These are phyloP conservation scores for Crypturellus undulatus DNA, from an alignment of 2,113 vertebrate genomes.

Conservation along the genomic window DNA sequence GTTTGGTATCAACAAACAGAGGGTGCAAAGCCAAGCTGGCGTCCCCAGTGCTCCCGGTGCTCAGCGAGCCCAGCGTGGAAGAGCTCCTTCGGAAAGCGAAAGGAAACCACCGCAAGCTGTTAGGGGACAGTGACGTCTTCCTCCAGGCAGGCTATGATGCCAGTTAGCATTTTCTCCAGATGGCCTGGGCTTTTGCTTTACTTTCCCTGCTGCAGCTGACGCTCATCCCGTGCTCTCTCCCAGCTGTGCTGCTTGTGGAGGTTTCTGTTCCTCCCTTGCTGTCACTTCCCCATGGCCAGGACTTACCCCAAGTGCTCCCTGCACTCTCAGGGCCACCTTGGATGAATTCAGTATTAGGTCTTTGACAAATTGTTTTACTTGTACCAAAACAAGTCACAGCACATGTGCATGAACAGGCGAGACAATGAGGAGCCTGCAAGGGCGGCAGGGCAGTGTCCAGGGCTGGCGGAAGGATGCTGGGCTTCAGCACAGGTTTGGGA, in stretches of 20 bases:
- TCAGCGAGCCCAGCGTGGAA: not conserved
- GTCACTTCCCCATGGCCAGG: not conserved
- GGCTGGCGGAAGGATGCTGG: not conserved
- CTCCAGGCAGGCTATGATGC: not conserved
- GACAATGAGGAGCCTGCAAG: not conserved
- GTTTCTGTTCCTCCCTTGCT: not conserved
- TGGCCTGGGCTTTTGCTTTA: not conserved
- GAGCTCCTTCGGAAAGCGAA: not conserved
- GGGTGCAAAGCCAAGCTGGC: not conserved
- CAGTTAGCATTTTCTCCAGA: not conserved
- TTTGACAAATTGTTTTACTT: not conserved
- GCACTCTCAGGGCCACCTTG: not conserved
- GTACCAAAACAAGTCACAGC: not conserved
- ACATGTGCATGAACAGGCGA: fast-evolving
- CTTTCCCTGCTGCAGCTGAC: not conserved
- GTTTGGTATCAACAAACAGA: not conserved
- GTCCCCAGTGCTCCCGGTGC: not conserved
- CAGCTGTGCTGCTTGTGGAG: not conserved
- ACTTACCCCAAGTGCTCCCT: not conserved
- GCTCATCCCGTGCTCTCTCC: not conserved
- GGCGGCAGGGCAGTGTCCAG: not conserved
- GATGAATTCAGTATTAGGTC: not conserved
- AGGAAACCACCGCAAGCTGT: not conserved
- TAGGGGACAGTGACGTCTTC: not conserved
- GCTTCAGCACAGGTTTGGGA: not conserved